These are phyloP conservation scores for Sisyra nigra DNA, from an alignment of 2,888 invertebrate species.

Conservation along the genomic window DNA sequence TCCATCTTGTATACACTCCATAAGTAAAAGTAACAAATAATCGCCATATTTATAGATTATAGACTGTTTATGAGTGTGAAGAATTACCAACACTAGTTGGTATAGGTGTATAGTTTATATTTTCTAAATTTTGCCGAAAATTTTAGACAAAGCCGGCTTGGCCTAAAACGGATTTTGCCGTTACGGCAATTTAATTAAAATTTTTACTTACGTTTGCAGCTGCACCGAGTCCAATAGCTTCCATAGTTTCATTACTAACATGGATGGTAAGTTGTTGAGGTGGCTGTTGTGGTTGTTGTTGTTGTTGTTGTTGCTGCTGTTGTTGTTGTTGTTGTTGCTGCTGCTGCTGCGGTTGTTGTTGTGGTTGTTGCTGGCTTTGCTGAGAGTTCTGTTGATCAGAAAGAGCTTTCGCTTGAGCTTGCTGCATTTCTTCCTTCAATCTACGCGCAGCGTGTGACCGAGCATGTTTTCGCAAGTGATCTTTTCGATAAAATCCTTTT, in stretches of 20 bases:
- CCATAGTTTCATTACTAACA: constrained; percentile 10
- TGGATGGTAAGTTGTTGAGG: constrained; percentile 12
- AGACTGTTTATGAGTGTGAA: too few relatives aligned
- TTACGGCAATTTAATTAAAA: too few relatives aligned
- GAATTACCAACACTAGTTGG: too few relatives aligned
- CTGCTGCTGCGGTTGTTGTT: constrained; percentile 17
- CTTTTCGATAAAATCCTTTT: constrained; percentile 65
- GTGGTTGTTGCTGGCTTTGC: constrained; percentile 12
- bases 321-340: constrained; percentile 15
- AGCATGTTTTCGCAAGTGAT: constrained; percentile 65
- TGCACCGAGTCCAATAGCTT: constrained; percentile 7
- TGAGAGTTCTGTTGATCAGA: background rate
- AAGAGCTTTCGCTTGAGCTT: constrained; percentile 16
- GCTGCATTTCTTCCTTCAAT: constrained; percentile 48
- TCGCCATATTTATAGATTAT: too few relatives aligned
- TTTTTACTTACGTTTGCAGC: constrained; percentile 5
- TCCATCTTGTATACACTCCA: too few relatives aligned
- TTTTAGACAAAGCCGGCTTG: too few relatives aligned
- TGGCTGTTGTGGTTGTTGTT: constrained; percentile 10
- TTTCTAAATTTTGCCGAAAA: too few relatives aligned
- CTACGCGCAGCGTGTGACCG: constrained; percentile 62
- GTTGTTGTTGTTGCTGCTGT: too few relatives aligned
- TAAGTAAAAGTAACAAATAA: too few relatives aligned
- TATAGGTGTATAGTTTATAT: too few relatives aligned
- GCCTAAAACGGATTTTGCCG: too few relatives aligned